Base-by-base conservation (phyloP, 1,140 invertebrate genomes). In the Reticulitermes speratus region DNA sequence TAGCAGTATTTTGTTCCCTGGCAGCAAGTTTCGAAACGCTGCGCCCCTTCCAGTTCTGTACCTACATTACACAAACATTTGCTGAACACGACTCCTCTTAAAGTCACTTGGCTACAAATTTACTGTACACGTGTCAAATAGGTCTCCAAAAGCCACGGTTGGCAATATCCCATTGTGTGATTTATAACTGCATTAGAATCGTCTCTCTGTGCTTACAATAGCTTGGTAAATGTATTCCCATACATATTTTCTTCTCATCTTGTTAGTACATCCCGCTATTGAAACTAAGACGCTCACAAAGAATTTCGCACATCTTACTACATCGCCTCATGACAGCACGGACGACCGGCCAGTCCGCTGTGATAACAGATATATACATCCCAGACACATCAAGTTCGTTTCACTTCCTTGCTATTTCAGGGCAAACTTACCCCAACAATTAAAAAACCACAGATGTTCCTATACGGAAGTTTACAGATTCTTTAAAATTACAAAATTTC, bases 121-220 rank as follows among this genome's bases (percentile, higher is more conserved):
- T 75, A 75, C 65, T n/a, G 14, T 30, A 16, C 65, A 75, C 65
- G 65, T 75, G 65, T 75, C 65, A 75, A 75, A 75, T 75, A 75
- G 65, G 65, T 75, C 65, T 75, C n/a, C 65, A 75, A 19, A 75
- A 16, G 65, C 65, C 14, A 14, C n/a, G 7, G 3, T 75, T 75
- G 38, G 65, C 65, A 75, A 75, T 75, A 75, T 30, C 65, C 65
- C 65, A 75, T 75, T 75, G 65, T 75, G 65, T 75, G 65, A 75
- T 75, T 75, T 75, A 75, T 75, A 75, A 30, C 65, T 75, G n/a
- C n/a, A 75, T 14, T 6, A n/a, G 65, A 75, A 75, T 75, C 25
- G 9, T 25, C n/a, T 75, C 25, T 30, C 65, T 75, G 8, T 75
- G 65, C n/a, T 75, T 75, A 75, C 65, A 75, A 75, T 75, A 75